Evolutionary conservation across 2,797 vertebrate species (phyloP), one percentile per base, ranked within the genome.

Genomic region (Diplodus sargus): DNA sequence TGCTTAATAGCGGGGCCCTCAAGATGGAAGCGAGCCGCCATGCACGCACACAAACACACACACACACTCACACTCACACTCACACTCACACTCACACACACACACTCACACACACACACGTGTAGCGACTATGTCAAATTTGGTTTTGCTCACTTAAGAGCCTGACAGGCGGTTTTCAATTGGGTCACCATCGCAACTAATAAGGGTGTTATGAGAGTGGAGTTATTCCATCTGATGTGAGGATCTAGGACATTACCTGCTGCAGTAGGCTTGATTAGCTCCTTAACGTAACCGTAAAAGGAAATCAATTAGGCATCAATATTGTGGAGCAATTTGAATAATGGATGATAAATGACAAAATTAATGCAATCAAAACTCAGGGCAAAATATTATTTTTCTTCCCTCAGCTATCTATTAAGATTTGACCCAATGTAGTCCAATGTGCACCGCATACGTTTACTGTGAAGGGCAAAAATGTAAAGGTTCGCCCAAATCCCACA

Each of bases 181-280:
- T 87, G 77, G 84, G 74, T 95, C 81, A 81, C 82, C 81, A 70
- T 2, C 82, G 49, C 74, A 90, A 74, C 65, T 96, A 95, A 95
- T 94, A 83, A 91, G 90, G 92, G 89, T 86, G 92, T 93, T 94
- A 95, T 94, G 90, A 92, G 84, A 92, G 90, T 74, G 85, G 70
- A 92, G 72, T 88, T 91, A 79, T 93, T 79, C 91, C 63, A 90
- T 95, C 81, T 90, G 85, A 87, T 91, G 75, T 90, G 70, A 89
- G 76, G 91, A 92, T 90, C 85, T 90, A 79, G 76, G 62, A 89
- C 88, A 90, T 85, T 76, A 80, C 90, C 83, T 87, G 87, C 81
- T 58, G 70, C 73, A 84, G 65, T 63, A 53, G 58, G 74, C 87
- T 87, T 86, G 25, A 90, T 86, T 76, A 91, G 60, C 81, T 82